phyloP scores from a whole-genome alignment of 2,113 vertebrate genomes.

The Dascyllus trimaculatus region DNA sequence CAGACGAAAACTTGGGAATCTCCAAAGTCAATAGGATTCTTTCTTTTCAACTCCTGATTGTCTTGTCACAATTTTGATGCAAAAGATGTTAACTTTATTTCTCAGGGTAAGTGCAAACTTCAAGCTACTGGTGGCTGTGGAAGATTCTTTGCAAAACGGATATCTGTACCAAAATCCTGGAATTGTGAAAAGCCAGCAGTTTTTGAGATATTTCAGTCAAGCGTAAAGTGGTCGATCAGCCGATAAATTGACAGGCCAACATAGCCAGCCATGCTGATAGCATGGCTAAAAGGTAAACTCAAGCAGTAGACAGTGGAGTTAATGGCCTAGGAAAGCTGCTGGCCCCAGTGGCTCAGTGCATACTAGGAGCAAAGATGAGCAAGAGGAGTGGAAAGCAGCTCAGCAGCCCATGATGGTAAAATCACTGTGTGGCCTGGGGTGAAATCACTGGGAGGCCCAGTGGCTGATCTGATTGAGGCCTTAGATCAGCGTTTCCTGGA shows the following conservation, averaged over 20 bases:
- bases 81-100: too few relatives aligned
- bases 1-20: too few relatives aligned
- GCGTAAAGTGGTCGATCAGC: not conserved
- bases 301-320: not conserved
- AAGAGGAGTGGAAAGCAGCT: not conserved
- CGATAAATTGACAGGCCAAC: not conserved
- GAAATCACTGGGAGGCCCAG: conserved; percentile 28
- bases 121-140: too few relatives aligned
- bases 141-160: not conserved
- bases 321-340: not conserved
- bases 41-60: too few relatives aligned
- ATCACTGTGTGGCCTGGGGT: conserved; percentile 10
- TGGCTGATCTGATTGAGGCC: conserved; percentile 30
- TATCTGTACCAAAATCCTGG: not conserved
- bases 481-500: conserved; percentile 25
- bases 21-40: too few relatives aligned
- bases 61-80: too few relatives aligned
- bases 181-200: not conserved
- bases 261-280: not conserved
- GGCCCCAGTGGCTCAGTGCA: not conserved
- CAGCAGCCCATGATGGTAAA: conserved; percentile 19
- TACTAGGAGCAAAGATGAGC: conserved; percentile 3
- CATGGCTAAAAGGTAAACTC: conserved; percentile 7
- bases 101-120: too few relatives aligned
- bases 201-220: not conserved